A percentile compares a stretch with the other conserved stretches of the same genome.
Conservation (phyloP, 2,797 vertebrate genomes). For the Nannoperca obscura region DNA sequence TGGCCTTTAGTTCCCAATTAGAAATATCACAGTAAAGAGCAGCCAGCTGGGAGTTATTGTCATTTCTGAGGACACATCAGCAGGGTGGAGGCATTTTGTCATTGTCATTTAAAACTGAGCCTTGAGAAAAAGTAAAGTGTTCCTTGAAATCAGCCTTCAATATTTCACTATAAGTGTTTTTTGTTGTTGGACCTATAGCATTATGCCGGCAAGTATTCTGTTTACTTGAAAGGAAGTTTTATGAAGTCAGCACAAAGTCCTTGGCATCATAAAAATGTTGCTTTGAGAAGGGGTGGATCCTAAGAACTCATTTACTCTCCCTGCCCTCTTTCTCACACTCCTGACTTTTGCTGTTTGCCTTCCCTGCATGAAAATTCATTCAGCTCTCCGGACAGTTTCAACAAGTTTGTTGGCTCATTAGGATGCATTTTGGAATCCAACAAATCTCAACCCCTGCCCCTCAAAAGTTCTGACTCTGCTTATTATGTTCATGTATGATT, state of each 20-base stretch:
- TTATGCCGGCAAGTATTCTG: constrained; percentile 11
- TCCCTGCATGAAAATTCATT: constrained; percentile 60
- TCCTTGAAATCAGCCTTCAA: constrained; percentile 26
- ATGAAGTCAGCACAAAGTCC: constrained; percentile 72
- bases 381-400: constrained; percentile 25
- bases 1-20: constrained; percentile 9
- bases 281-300: constrained; percentile 32
- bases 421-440: constrained; percentile 22
- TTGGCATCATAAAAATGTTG: constrained; percentile 77
- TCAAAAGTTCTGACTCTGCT: constrained; percentile 38
- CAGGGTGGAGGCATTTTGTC: constrained; percentile 1
- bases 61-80: constrained; percentile 30
- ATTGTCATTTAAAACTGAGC: constrained; percentile 19
- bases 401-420: constrained; percentile 22
- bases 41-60: constrained; percentile 27
- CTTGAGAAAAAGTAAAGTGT: constrained; percentile 27
- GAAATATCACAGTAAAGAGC: constrained; percentile 20
- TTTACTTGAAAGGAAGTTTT: constrained; percentile 46
- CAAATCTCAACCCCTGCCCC: constrained; percentile 20
- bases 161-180: constrained; percentile 15
- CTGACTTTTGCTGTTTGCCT: constrained; percentile 56
- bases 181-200: neutral
- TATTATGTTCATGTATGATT: constrained; percentile 47
- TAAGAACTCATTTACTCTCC: constrained; percentile 43
- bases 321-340: constrained; percentile 43